Evolutionary conservation across 2,797 vertebrate species (phyloP), one percentile per base, ranked within the genome.

Genomic region (Gymnoscopelus braueri): DNA sequence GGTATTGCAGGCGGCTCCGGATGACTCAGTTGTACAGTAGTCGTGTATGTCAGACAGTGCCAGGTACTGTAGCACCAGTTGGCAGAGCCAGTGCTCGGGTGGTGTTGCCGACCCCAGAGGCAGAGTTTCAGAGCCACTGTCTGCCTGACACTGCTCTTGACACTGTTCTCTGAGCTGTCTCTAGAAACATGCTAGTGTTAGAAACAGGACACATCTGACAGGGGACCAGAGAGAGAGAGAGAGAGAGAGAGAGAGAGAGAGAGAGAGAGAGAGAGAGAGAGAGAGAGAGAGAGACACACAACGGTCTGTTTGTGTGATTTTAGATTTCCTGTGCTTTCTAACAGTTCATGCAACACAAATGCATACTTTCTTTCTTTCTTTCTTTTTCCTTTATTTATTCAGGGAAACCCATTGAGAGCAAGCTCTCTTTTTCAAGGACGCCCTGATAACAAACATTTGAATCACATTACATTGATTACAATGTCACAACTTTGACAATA

Each of bases 311-410:
- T 87, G 59, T 84, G 54, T 65, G 76, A 26, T 49, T 58, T 72
- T 63, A 65, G 66, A 75, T 80, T 87, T 86, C 85, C 81, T 84
- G 80, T 78, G 15, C 3, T 79, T 82, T 79, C 54, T 53, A 55
- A 77, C 60, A 58, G 51, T 35, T 12, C 6, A 39, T 5, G 19
- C 26, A 13, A 11, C 48, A 29, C 32, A 57, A 49, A 50, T 6
- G 23, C 12, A 51, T 9, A 24, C n/a, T n/a, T n/a, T n/a, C n/a
- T n/a, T n/a, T n/a, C n/a, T n/a, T n/a, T n/a, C n/a, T n/a, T n/a
- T n/a, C n/a, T n/a, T n/a, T n/a, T n/a, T n/a, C n/a, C n/a, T n/a
- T n/a, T n/a, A n/a, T n/a, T n/a, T n/a, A n/a, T n/a, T n/a, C n/a
- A n/a, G n/a, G n/a, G n/a, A n/a, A n/a, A n/a, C n/a, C n/a, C n/a